phyloP scores from a whole-genome alignment of 2,113 vertebrate species.

The Perca flavescens region DNA sequence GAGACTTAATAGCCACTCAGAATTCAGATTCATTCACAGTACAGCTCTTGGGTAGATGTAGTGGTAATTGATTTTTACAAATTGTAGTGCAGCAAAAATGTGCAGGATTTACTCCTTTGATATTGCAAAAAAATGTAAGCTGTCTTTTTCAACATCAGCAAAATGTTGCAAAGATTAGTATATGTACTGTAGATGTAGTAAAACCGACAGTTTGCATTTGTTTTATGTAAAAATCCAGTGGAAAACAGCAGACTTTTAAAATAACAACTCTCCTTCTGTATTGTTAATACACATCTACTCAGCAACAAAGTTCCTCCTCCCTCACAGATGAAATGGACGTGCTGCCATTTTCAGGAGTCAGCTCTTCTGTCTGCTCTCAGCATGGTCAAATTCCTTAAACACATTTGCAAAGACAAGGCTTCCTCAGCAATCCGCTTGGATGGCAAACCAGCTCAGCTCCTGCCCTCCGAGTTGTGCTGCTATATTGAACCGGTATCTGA shows the following conservation, averaged over 20 bases:
- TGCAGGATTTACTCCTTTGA: conserved; percentile 41
- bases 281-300: conserved; percentile 65
- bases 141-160: conserved; percentile 63
- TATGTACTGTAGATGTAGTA: conserved; percentile 4
- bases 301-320: conserved; percentile 68
- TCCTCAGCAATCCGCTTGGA: conserved; percentile 75
- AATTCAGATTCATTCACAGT: conserved; percentile 69
- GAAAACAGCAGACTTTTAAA: conserved; percentile 12
- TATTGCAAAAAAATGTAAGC: conserved; percentile 52
- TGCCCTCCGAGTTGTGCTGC: conserved; percentile 55
- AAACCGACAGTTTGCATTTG: conserved; percentile 43
- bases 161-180: conserved; percentile 30
- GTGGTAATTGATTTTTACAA: conserved; percentile 75
- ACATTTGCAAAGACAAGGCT: conserved; percentile 72
- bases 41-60: conserved; percentile 46
- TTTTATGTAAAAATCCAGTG: conserved; percentile 52
- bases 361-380: conserved; percentile 69
- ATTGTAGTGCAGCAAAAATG: conserved; percentile 37
- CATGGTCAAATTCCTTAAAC: conserved; percentile 72
- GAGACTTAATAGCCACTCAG: conserved; percentile 78
- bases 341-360: conserved; percentile 69
- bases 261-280: conserved; percentile 16
- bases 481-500: conserved; percentile 82
- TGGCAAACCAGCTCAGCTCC: conserved; percentile 65
- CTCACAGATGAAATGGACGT: conserved; percentile 53